Percentiles rank a stretch among this genome's conserved stretches.
These are phyloP conservation scores for Cephalopachus bancanus DNA, from an alignment of 2,797 vertebrate genomes.

Conservation along the genomic window DNA sequence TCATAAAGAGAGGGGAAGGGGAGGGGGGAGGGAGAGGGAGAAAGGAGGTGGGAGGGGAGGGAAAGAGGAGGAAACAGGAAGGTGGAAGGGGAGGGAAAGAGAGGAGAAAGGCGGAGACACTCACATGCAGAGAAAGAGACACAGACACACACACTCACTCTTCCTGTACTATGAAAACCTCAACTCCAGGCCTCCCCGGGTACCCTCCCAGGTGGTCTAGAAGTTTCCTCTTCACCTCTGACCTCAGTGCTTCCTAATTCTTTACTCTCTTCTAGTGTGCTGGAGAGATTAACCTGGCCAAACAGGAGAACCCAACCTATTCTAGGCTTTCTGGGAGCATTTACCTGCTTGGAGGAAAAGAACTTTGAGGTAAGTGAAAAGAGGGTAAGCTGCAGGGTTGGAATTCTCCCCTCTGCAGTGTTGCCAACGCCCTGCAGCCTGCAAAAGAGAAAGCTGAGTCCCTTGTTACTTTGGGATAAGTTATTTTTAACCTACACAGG, in stretches of 20 bases:
- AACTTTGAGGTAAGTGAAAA: neutral
- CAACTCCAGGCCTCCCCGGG: neutral
- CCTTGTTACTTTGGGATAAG: neutral
- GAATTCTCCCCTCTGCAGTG: fast-evolving
- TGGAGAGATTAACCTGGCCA: neutral
- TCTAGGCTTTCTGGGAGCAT: neutral
- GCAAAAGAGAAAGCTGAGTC: neutral
- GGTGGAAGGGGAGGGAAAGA: too few species aligned
- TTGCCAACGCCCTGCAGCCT: neutral
- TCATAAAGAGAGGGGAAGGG: too few species aligned
- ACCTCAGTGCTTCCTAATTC: neutral
- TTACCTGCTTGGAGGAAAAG: neutral
- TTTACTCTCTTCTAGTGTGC: neutral
- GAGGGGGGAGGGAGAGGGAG: neutral
- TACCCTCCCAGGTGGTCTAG: neutral
- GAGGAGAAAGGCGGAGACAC: fast-evolving
- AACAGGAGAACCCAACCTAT: neutral
- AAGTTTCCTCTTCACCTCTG: neutral
- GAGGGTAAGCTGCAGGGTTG: fast-evolving
- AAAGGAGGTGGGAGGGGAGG: fast-evolving
- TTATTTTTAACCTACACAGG: neutral
- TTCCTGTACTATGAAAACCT: neutral
- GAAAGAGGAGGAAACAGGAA: too few species aligned
- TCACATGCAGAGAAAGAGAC: neutral
- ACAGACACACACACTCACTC: too few species aligned